Conservation (phyloP, 2,797 vertebrate species). For the Salmo trutta region DNA sequence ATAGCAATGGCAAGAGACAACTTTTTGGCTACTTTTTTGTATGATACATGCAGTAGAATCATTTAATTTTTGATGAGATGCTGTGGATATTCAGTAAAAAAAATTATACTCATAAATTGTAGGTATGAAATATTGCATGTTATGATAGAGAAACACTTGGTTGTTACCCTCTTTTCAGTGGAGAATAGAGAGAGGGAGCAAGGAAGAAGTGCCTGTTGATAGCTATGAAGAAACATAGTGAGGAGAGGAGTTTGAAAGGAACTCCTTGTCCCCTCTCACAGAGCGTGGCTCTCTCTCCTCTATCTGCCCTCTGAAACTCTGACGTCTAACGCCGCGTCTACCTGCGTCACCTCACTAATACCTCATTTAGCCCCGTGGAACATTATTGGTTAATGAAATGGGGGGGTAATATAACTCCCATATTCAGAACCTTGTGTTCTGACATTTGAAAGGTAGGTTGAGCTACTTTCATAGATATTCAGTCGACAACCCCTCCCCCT, state of each 20-base stretch:
- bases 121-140: not conserved
- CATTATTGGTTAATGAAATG: conserved; percentile 19
- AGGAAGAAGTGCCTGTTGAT: conserved; percentile 67
- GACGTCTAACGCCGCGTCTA: conserved; percentile 54
- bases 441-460: not conserved
- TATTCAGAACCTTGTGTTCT: not conserved
- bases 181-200: conserved; percentile 17
- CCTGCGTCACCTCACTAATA: conserved; percentile 71
- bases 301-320: conserved; percentile 59
- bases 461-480: conserved; percentile 4
- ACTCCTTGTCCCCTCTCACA: conserved; percentile 66
- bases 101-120: not conserved
- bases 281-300: conserved; percentile 3
- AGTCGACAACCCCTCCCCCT: not conserved
- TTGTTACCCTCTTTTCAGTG: conserved; percentile 1
- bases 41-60: not conserved
- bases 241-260: conserved; percentile 61
- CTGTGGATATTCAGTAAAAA: not conserved
- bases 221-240: conserved; percentile 44
- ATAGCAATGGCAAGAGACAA: not conserved
- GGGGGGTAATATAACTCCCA: not conserved
- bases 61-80: not conserved
- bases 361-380: conserved; percentile 22
- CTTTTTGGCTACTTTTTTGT: too few species aligned
- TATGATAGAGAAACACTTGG: not conserved